These are phyloP conservation scores for Hydractinia symbiolongicarpus DNA, from an alignment of 30 jellyfish, hydroid and myxozoan genomes.

Conservation along the genomic window DNA sequence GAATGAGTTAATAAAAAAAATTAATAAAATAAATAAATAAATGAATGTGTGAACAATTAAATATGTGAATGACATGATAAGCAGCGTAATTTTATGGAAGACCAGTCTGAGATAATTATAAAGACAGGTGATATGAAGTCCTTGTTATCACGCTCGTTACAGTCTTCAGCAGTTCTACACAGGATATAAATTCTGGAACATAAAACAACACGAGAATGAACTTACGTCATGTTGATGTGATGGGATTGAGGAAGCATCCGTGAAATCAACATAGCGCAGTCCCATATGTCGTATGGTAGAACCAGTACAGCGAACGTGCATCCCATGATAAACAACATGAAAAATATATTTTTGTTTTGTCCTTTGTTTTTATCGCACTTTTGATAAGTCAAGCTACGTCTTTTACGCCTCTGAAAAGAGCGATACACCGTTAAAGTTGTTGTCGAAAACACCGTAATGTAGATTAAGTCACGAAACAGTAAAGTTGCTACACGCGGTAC, in stretches of 20 bases:
- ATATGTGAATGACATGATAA: no score
- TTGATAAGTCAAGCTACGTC: neutral
- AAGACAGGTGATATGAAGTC: neutral
- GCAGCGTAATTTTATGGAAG: neutral
- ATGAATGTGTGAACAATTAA: neutral
- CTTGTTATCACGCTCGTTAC: no score
- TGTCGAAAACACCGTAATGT: neutral
- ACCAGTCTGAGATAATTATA: neutral
- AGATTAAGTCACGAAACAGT: neutral
- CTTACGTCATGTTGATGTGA: neutral
- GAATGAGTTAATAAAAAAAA: neutral
- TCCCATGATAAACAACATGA: conserved; percentile 8
- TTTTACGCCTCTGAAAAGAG: neutral
- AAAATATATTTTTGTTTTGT: neutral
- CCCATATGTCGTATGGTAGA: conserved; percentile 13
- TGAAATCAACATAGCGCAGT: conserved; percentile 11
- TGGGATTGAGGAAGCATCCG: neutral
- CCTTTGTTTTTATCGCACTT: neutral
- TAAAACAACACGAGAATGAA: neutral
- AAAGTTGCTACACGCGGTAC: conserved; percentile 1
- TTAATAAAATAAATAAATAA: neutral
- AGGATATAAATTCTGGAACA: no score
- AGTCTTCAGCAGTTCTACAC: no score
- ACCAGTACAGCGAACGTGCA: conserved; percentile 2
- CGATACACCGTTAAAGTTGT: conserved; percentile 1